A percentile compares a stretch with the other conserved stretches of the same genome.
Evolutionary conservation across 2,888 invertebrate genomes (phyloP).

Genomic region (Hirudinaria manillensis): DNA sequence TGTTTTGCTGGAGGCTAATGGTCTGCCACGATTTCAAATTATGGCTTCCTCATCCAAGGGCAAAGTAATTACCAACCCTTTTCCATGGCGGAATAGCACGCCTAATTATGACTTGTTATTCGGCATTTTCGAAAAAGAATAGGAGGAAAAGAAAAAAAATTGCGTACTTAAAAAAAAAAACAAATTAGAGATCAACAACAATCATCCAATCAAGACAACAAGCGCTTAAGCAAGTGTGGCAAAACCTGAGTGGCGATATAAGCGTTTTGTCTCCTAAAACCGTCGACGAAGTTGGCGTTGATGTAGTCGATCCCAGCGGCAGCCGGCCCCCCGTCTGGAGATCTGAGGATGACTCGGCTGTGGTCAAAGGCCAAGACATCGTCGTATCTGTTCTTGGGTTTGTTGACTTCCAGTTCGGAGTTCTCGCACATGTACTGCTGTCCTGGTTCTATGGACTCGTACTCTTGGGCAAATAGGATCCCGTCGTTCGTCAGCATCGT

Average conservation of each 20-base stretch:
- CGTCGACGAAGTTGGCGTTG: slow-evolving; percentile 31
- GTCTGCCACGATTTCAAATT: no score
- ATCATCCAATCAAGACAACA: no score
- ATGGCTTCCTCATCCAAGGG: no score
- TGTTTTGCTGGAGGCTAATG: no score
- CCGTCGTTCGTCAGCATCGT: slow-evolving; percentile 90
- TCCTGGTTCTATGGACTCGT: slow-evolving; percentile 94
- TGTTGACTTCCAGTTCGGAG: slow-evolving; percentile 76
- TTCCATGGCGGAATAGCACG: no score
- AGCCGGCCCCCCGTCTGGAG: slow-evolving; percentile 19
- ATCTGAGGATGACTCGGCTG: slow-evolving; percentile 29
- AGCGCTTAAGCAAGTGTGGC: no score
- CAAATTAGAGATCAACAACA: no score
- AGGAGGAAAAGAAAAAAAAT: no score
- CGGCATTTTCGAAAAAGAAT: no score
- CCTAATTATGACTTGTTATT: no score
- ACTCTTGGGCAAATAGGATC: slow-evolving; percentile 93
- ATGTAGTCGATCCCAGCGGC: slow-evolving; percentile 32
- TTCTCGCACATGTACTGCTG: slow-evolving; percentile 99
- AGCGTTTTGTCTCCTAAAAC: slow-evolving; percentile 31
- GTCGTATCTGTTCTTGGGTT: slow-evolving; percentile 31
- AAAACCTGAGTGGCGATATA: slow-evolving; percentile 34
- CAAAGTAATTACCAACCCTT: no score
- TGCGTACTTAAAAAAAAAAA: no score
- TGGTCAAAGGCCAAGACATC: slow-evolving; percentile 32